Evolutionary conservation across 2,888 invertebrate species (phyloP).

Genomic region (Eumacrocentrus americanus): DNA sequence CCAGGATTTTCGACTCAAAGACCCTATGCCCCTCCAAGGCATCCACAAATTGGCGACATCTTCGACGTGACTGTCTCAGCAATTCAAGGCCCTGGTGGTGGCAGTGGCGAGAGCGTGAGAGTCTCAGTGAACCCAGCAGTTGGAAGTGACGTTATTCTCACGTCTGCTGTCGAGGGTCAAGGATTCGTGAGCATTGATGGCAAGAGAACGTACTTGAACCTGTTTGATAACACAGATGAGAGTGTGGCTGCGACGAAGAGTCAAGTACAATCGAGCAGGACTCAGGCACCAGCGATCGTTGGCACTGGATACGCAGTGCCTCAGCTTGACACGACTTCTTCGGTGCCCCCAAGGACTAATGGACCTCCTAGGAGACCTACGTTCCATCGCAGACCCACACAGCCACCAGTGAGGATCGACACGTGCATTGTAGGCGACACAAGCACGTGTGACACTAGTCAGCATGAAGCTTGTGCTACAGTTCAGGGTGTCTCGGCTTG

Average conservation of each 20-base stretch:
- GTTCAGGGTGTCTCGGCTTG: constrained; percentile 83
- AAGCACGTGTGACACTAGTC: constrained; percentile 85
- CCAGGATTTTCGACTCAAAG: constrained; percentile 63
- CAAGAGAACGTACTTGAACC: constrained; percentile 84
- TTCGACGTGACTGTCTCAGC: constrained; percentile 90
- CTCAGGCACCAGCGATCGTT: constrained; percentile 45
- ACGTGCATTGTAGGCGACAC: constrained; percentile 94
- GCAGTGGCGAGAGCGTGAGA: constrained; percentile 55
- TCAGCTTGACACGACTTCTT: constrained; percentile 65
- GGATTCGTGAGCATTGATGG: constrained; percentile 92
- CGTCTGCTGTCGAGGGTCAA: constrained; percentile 77
- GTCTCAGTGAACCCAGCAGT: constrained; percentile 52
- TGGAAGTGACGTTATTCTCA: constrained; percentile 73
- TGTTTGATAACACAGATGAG: constrained; percentile 72
- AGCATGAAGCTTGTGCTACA: constrained; percentile 86
- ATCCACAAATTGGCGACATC: constrained; percentile 71
- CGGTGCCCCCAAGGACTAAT: constrained; percentile 55
- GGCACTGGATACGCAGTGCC: constrained; percentile 70
- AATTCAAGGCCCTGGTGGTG: constrained; percentile 80
- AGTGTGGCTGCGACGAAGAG: constrained; percentile 50
- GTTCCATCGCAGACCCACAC: constrained; percentile 68
- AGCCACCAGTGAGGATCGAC: constrained; percentile 82
- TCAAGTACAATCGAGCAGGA: constrained; percentile 54
- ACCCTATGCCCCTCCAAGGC: constrained; percentile 59
- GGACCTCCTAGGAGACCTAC: constrained; percentile 64